These are phyloP conservation scores for Epistrophella euchroma DNA, from an alignment of 2,888 invertebrate species.

Conservation along the genomic window DNA sequence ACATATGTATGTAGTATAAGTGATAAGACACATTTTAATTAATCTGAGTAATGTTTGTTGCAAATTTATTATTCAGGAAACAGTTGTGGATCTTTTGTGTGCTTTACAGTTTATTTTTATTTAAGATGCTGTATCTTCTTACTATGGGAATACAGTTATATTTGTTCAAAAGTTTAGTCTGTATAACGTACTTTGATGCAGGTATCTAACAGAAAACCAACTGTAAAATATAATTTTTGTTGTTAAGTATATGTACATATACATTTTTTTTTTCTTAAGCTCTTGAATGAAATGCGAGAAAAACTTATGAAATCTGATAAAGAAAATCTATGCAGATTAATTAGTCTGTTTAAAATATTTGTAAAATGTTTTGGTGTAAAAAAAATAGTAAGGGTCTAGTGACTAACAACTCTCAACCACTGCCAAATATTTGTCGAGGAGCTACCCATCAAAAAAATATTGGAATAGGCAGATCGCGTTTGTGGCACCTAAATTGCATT, in stretches of 20 bases:
- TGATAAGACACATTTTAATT: conserved; percentile 25
- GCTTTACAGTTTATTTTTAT: not conserved
- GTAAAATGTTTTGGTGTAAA: too few species aligned
- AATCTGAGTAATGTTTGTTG: not conserved
- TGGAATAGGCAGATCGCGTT: too few species aligned
- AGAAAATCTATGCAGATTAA: too few species aligned
- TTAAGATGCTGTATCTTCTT: conserved; percentile 53
- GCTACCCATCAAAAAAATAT: too few species aligned
- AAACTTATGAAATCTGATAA: too few species aligned
- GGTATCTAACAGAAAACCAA: conserved; percentile 35
- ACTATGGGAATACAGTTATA: conserved; percentile 50
- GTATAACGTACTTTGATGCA: conserved; percentile 51
- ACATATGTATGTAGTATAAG: conserved; percentile 2
- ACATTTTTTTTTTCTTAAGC: not conserved
- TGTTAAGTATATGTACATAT: not conserved
- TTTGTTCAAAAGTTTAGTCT: conserved; percentile 49
- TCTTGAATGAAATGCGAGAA: too few species aligned
- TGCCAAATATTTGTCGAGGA: too few species aligned
- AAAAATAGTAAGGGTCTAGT: too few species aligned
- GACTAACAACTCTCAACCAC: too few species aligned
- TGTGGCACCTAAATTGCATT: too few species aligned
- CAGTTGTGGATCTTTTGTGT: not conserved
- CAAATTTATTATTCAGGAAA: not conserved
- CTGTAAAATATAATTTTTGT: not conserved
- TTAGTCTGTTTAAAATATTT: too few species aligned